Base-by-base conservation (phyloP, 1,140 invertebrate genomes). In the Atta colombica region DNA sequence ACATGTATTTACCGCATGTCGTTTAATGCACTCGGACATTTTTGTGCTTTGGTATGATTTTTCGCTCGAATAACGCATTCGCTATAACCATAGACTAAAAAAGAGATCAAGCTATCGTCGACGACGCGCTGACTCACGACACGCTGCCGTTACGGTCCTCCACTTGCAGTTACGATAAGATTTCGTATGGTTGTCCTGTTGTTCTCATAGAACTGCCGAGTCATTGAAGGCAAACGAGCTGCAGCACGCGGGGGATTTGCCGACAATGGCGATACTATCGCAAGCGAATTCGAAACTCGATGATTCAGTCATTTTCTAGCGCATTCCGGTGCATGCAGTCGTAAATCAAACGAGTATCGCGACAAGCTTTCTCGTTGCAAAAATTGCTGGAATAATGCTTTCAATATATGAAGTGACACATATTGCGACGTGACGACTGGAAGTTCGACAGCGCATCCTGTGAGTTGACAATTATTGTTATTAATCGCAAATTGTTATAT, bases 191-290 rank as follows among this genome's bases (percentile, higher is more conserved):
- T 55, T 75, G 80, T 84, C 80, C 80, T 75, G 80, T 84, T 84
- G 71, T 84, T 84, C 80, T 84, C 80, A 55, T 39, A 49, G n/a
- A 84, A 84, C 80, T 75, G 80, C 80, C 55, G 69, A 84, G 80
- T 84, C 80, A 84, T 84, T 75, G 80, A 75, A 84, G 80, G 80
- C 80, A 84, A 84, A 84, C 80, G 80, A 84, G 80, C 80, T 84
- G 58, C 55, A 51, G 45, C 69, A 84, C 69, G 69, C 80, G 25
- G 80, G 80, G 69, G 80, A 84, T 74, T 84, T 84, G 80, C 69
- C 80, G 69, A 84, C 55, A 84, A 84, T 39, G 69, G 68, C 69
- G 55, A 84, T 84, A 84, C 69, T 49, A 84, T 84, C 80, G 80
- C 80, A 45, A 84, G 39, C 80, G 69, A 84, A 75, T 84, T 84